phyloP scores from a whole-genome alignment of 2,888 invertebrate species.

The Lasioglossum leucozonium region DNA sequence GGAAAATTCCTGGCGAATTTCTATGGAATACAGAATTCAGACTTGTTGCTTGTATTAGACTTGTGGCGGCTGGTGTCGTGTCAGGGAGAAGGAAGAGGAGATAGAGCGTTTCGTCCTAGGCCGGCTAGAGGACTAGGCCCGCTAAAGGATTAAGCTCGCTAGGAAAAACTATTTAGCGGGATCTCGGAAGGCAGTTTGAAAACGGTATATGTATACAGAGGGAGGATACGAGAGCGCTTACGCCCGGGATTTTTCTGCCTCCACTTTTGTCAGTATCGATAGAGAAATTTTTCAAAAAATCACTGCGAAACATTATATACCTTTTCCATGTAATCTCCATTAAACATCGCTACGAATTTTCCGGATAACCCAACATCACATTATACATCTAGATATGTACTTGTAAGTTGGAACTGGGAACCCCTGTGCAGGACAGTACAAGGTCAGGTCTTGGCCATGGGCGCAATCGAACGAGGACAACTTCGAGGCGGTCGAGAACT shows the following conservation, averaged over 20 bases:
- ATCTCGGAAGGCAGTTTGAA: too few species aligned
- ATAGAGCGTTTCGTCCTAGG: too few species aligned
- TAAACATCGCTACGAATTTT: not conserved
- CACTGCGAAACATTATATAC: not conserved
- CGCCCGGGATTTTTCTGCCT: too few species aligned
- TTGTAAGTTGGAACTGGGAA: slow-evolving; percentile 87
- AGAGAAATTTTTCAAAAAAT: too few species aligned
- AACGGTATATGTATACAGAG: too few species aligned
- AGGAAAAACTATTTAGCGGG: too few species aligned
- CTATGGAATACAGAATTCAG: not conserved
- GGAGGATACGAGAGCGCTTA: too few species aligned
- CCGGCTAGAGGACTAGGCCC: too few species aligned
- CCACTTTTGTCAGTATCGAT: too few species aligned
- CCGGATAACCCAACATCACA: not conserved
- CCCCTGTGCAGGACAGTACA: slow-evolving; percentile 90
- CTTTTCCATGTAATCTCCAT: not conserved
- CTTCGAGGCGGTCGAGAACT: slow-evolving; percentile 86
- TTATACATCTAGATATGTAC: not conserved
- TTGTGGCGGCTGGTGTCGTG: too few species aligned
- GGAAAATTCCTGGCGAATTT: not conserved
- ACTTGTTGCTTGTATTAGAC: not conserved
- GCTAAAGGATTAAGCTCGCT: too few species aligned
- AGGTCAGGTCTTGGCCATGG: slow-evolving; percentile 87
- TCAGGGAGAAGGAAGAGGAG: too few species aligned
- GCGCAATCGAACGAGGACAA: slow-evolving; percentile 89